Evolutionary conservation across 2,797 vertebrate species (phyloP).

Genomic region (Alectoris magna): DNA sequence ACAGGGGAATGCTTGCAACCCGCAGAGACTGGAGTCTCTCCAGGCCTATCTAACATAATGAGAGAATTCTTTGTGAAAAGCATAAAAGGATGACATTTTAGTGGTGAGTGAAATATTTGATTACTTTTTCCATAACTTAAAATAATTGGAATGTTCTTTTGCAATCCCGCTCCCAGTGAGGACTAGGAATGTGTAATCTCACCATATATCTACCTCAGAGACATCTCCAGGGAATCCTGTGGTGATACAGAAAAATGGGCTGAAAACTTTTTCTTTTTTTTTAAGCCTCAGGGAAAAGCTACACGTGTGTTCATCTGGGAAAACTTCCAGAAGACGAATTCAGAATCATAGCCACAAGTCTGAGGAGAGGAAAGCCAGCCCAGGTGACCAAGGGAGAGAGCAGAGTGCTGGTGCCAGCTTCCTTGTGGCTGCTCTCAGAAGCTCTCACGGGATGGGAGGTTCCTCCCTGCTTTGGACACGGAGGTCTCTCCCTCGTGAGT

Average conservation of each 20-base stretch:
- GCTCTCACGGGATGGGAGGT: neutral
- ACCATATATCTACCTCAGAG: neutral
- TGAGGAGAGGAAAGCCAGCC: neutral
- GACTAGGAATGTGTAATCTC: constrained; percentile 28
- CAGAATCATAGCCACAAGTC: neutral
- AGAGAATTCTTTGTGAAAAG: constrained; percentile 59
- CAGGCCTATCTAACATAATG: constrained; percentile 58
- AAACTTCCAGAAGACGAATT: neutral
- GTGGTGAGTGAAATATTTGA: constrained; percentile 47
- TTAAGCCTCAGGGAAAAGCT: neutral
- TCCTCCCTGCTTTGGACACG: neutral
- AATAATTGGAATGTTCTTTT: constrained; percentile 54
- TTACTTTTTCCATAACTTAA: constrained; percentile 60
- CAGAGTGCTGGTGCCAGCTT: neutral
- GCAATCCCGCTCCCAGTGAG: neutral
- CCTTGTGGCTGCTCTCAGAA: fast-evolving
- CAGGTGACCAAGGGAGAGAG: neutral
- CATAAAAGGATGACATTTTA: constrained; percentile 56
- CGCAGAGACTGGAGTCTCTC: constrained; percentile 64
- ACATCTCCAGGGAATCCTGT: neutral
- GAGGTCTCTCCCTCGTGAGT: neutral
- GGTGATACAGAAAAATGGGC: constrained; percentile 3
- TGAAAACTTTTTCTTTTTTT: neutral
- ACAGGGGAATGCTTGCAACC: constrained; percentile 19
- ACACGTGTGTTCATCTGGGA: neutral